phyloP scores from a whole-genome alignment of 2,888 invertebrate genomes.

The Dinocampus coccinellae region DNA sequence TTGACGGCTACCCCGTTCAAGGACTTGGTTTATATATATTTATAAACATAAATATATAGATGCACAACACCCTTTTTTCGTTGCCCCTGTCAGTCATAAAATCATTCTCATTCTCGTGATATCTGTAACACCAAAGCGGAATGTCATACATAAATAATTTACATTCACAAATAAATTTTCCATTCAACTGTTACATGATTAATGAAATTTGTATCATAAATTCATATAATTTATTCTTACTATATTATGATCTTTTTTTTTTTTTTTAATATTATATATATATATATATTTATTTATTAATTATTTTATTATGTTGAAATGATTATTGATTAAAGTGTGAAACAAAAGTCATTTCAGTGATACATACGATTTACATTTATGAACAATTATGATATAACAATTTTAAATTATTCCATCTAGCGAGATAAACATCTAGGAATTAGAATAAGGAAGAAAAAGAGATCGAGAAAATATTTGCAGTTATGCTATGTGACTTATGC shows the following conservation, averaged over 20 bases:
- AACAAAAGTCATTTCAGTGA: too few species aligned
- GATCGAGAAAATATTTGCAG: background rate
- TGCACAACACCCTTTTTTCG: background rate
- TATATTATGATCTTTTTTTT: too few species aligned
- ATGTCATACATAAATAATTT: background rate
- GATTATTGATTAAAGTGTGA: too few species aligned
- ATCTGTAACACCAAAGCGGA: background rate
- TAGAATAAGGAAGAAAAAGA: background rate
- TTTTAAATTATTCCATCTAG: too few species aligned
- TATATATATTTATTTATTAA: too few species aligned
- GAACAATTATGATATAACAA: background rate
- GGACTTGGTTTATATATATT: background rate
- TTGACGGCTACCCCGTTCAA: conserved; percentile 11
- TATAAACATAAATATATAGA: background rate
- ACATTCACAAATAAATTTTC: background rate
- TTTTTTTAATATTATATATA: too few species aligned
- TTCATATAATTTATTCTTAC: too few species aligned
- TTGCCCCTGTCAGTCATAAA: background rate
- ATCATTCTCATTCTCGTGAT: background rate
- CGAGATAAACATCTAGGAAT: too few species aligned
- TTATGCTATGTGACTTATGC: background rate
- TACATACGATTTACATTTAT: background rate
- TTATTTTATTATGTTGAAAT: too few species aligned
- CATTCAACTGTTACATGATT: background rate
- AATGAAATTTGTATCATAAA: too few species aligned